These are phyloP conservation scores for Petrolisthes cinctipes DNA, from an alignment of 2,888 invertebrate species.

Conservation along the genomic window DNA sequence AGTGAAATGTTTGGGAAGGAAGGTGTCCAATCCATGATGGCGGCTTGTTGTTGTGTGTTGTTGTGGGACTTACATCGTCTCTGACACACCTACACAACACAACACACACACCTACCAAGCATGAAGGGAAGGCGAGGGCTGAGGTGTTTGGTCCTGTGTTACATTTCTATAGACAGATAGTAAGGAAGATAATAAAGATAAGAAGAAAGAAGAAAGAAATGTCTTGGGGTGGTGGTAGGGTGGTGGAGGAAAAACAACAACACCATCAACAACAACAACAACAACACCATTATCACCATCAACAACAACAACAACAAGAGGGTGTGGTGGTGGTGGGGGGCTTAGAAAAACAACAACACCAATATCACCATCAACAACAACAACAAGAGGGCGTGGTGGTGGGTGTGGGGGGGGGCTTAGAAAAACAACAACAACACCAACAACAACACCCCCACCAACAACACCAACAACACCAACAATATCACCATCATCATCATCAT, in stretches of 20 bases:
- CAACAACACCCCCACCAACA: no score
- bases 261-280: no score
- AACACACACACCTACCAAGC: constrained; percentile 34
- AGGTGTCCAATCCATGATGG: constrained; percentile 31
- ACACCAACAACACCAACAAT: no score
- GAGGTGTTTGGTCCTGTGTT: constrained; percentile 51
- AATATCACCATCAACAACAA: no score
- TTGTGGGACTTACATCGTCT: constrained; percentile 6
- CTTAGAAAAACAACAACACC: no score
- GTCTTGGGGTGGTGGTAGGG: constrained; percentile 37
- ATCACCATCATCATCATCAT: no score
- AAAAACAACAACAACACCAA: background rate
- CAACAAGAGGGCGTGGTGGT: no score
- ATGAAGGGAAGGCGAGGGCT: constrained; percentile 52
- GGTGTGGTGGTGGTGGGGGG: no score
- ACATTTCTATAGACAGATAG: constrained; percentile 59
- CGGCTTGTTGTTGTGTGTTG: constrained; percentile 31
- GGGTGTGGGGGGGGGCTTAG: no score
- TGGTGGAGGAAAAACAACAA: constrained; percentile 19
- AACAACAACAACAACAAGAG: background rate
- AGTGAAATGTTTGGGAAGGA: background rate
- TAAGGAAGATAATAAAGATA: constrained; percentile 38
- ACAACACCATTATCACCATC: no score
- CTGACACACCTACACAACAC: constrained; percentile 12
- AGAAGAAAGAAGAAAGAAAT: constrained; percentile 1